Evolutionary conservation across 2,888 invertebrate genomes (phyloP), one percentile per base, ranked within the genome.

Genomic region (Proisotoma minuta): DNA sequence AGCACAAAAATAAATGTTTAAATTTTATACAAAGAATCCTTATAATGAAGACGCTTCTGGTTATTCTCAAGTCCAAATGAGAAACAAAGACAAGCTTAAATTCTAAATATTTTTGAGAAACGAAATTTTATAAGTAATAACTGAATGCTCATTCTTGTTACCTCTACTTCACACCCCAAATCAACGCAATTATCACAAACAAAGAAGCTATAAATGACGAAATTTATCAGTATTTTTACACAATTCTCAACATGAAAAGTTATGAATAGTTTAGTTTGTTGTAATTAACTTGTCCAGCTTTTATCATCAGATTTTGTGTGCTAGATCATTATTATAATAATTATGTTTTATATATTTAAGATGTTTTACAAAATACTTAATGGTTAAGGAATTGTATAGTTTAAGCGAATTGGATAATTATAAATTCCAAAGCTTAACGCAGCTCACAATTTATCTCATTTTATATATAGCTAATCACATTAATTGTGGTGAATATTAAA

Each of bases 271-370:
- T n/a, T n/a, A n/a, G n/a, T n/a, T n/a, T n/a, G n/a, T n/a, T n/a
- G n/a, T n/a, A n/a, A n/a, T 15, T 15, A 15, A 34, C 8, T 34
- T 34, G 43, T 43, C 43, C 43, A 43, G 43, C 43, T 43, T 43
- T n/a, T n/a, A n/a, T n/a, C 43, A 43, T 43, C 43, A 5, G 43
- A 43, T 43, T 43, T 43, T 43, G 43, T 43, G 43, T 43, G 43
- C 43, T 43, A 5, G 20, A 10, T 43, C 15, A 20, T 43, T 5
- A n/a, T 8, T 34, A 34, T 8, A 34, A 34, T 34, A 43, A 43
- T 43, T 43, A 43, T 5, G 10, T 43, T 43, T 43, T 5, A 43
- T 4, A 12, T 43, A 18, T 43, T 43, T 5, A 43, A 43, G 15
- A 10, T 34, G 15, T 34, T 34, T 34, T 34, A 34, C 8, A 34